Evolutionary conservation across 1,140 invertebrate species (phyloP).

Genomic region (Bombus haemorrhoidalis): DNA sequence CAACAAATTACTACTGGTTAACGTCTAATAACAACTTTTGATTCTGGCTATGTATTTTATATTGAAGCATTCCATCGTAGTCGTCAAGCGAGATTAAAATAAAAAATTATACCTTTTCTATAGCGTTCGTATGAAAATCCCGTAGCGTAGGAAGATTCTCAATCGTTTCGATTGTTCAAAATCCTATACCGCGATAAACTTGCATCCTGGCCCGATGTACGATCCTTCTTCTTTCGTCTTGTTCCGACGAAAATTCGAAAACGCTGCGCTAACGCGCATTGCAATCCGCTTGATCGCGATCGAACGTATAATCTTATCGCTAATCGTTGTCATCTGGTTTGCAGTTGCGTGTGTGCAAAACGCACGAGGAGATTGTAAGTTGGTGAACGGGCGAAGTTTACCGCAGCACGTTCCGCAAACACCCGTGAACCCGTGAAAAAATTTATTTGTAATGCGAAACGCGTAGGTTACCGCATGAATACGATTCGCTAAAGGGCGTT

Average conservation of each 20-base stretch:
- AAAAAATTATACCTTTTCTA: neutral
- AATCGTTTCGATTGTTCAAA: rapidly evolving
- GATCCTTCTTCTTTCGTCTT: neutral
- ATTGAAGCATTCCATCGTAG: too few species aligned
- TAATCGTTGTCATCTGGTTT: conserved; percentile 7
- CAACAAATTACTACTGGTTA: too few species aligned
- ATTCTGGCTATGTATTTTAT: too few species aligned
- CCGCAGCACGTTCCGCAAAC: conserved; percentile 24
- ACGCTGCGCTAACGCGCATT: neutral
- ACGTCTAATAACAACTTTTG: too few species aligned
- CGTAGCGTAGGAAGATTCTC: neutral
- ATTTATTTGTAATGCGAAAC: neutral
- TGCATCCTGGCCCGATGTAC: too few species aligned
- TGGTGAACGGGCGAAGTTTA: conserved; percentile 1
- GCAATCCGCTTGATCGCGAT: conserved; percentile 17
- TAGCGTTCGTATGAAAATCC: neutral
- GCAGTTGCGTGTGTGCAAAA: conserved; percentile 6
- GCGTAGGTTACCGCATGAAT: neutral
- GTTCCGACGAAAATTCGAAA: neutral
- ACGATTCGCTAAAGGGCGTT: neutral
- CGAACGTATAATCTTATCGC: conserved; percentile 15
- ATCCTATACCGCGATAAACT: too few species aligned
- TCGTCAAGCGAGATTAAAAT: too few species aligned
- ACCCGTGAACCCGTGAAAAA: neutral
- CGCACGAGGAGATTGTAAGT: conserved; percentile 14